Percentiles rank a stretch among this genome's conserved stretches.
Conservation (phyloP, 2,113 vertebrate species). For the Hassar affinis region DNA sequence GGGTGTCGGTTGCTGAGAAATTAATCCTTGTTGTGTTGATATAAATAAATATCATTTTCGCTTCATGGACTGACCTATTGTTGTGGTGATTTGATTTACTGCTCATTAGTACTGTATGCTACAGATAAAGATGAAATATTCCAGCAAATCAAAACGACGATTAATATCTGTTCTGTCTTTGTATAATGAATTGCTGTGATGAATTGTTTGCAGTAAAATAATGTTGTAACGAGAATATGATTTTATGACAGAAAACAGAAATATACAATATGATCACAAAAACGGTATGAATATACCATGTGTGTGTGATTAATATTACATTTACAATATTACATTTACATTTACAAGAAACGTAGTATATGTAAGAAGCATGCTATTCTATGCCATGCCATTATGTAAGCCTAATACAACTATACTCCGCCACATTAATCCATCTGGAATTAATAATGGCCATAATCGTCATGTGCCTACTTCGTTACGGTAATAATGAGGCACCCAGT, state of each 20-base stretch:
- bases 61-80: conserved; percentile 38
- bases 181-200: background rate
- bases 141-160: background rate
- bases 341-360: background rate
- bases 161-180: background rate
- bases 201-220: background rate
- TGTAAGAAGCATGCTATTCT: background rate
- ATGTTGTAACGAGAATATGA: background rate
- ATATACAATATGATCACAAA: no score
- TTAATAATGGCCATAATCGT: background rate
- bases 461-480: background rate
- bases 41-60: conserved; percentile 46
- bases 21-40: conserved; percentile 55
- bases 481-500: background rate
- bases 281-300: no score
- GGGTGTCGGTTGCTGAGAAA: conserved; percentile 61
- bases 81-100: conserved; percentile 29
- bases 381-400: background rate
- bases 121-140: conserved; percentile 19
- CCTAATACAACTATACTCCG: background rate
- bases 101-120: background rate
- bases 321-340: background rate
- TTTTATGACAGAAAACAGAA: background rate
- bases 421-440: background rate
- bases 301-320: background rate